Evolutionary conservation across 2,113 vertebrate species (phyloP), one percentile per base, ranked within the genome.

Genomic region (Zingel zingel): DNA sequence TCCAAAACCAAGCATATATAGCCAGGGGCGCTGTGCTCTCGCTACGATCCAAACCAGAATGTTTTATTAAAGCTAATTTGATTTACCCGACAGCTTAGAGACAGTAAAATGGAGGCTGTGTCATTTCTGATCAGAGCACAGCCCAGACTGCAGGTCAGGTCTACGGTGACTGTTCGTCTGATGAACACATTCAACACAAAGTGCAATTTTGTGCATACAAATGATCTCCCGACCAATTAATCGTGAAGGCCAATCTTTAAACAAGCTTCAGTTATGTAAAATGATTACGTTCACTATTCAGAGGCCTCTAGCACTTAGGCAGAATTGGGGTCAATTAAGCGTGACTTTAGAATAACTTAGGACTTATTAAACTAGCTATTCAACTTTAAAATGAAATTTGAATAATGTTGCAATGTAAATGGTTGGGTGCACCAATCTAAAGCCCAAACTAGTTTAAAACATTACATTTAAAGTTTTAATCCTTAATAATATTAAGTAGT

Each of bases 81-180:
- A 86, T 64, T 30, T 63, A 43, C 51, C 58, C 33, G 30, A 80
- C 82, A 86, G 63, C 74, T 72, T 25, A 18, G 14, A 72, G 62
- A 50, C 39, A 72, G 47, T 30, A 59, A 61, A 65, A 76, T 27
- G 18, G 54, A 63, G 74, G 47, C 30, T 71, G 58, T 77, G 84
- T 87, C 25, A 36, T 79, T 87, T 79, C 48, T 68, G 50, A 80
- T 88, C 67, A 74, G 65, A 64, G 64, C 43, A 36, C 27, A 83
- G 14, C 69, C 36, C 62, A 23, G 14, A 68, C 18, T 81, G 77
- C 85, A 77, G 74, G 78, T 82, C 73, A 30, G 61, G 64, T 72
- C 56, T 81, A 63, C 4, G 10, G 70, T 57, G 78, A 68, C 27
- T 5, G 19, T 23, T 30, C 16, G 4, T 33, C 58, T 80, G 63